These are phyloP conservation scores for Odontocerum albicorne DNA, from an alignment of 2,888 invertebrate genomes.

Conservation along the genomic window DNA sequence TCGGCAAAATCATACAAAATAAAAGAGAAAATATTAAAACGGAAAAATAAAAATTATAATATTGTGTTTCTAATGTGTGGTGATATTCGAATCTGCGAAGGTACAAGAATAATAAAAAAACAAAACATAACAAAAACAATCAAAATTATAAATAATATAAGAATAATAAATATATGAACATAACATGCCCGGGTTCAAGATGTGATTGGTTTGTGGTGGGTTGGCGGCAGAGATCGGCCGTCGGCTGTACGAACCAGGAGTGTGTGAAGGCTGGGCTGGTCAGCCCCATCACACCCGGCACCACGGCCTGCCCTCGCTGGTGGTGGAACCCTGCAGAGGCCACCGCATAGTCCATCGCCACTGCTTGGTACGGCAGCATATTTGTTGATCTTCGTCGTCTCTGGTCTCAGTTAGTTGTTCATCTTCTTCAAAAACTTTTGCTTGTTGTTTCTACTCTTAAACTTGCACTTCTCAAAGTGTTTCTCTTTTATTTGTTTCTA, in stretches of 20 bases:
- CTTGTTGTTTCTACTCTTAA: too few relatives aligned
- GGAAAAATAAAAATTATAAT: background rate
- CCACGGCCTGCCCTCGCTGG: constrained; percentile 44
- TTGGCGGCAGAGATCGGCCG: constrained; percentile 89
- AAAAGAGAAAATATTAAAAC: too few relatives aligned
- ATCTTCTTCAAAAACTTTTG: too few relatives aligned
- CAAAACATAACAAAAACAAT: constrained; percentile 12
- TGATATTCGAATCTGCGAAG: background rate
- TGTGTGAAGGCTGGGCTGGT: constrained; percentile 82
- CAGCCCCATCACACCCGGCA: constrained; percentile 61
- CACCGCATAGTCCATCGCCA: constrained; percentile 84
- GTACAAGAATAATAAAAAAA: constrained; percentile 13
- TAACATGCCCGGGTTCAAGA: constrained; percentile 92
- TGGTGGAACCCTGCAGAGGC: constrained; percentile 57
- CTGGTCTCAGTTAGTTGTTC: too few relatives aligned
- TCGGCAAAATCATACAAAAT: too few relatives aligned
- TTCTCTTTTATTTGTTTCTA: too few relatives aligned
- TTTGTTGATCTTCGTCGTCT: too few relatives aligned
- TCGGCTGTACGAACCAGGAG: constrained; percentile 90
- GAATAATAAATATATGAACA: constrained; percentile 50
- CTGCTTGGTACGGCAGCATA: constrained; percentile 87
- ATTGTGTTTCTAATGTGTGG: background rate
- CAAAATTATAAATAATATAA: constrained; percentile 35
- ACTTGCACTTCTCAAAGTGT: too few relatives aligned
- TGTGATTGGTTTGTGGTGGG: constrained; percentile 74